phyloP scores from a whole-genome alignment of 2,888 invertebrate genomes.

The Adelphocoris suturalis region DNA sequence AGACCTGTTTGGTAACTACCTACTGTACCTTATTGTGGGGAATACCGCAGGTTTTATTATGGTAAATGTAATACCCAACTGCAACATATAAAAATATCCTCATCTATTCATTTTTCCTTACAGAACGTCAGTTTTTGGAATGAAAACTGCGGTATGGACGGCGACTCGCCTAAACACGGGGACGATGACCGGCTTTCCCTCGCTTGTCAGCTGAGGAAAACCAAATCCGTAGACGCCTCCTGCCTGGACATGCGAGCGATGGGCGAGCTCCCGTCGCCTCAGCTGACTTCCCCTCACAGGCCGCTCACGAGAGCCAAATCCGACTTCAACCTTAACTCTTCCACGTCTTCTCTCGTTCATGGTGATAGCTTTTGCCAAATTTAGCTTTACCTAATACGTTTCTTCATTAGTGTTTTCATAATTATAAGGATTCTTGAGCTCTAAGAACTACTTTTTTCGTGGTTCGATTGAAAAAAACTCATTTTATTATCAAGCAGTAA shows the following conservation, averaged over 20 bases:
- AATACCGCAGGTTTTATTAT: no score
- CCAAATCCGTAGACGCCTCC: conserved; percentile 93
- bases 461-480: no score
- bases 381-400: not conserved
- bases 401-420: not conserved
- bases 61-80: no score
- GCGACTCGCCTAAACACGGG: conserved; percentile 80
- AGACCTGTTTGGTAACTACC: no score
- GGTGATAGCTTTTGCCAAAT: conserved; percentile 79
- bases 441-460: no score
- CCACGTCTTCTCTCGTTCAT: conserved; percentile 84
- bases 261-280: conserved; percentile 76
- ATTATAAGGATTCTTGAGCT: no score
- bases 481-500: no score
- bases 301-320: conserved; percentile 90
- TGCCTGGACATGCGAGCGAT: conserved; percentile 86
- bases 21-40: no score
- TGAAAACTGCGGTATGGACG: conserved; percentile 81
- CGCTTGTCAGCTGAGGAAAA: conserved; percentile 89
- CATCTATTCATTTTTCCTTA: conserved; percentile 71
- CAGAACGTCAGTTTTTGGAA: conserved; percentile 91
- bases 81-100: no score
- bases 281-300: conserved; percentile 78
- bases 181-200: conserved; percentile 89
- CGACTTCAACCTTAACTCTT: conserved; percentile 89